A percentile compares a stretch with the other conserved stretches of the same genome.
Conservation (phyloP, 2,797 vertebrate species). For the Liparis tanakae region DNA sequence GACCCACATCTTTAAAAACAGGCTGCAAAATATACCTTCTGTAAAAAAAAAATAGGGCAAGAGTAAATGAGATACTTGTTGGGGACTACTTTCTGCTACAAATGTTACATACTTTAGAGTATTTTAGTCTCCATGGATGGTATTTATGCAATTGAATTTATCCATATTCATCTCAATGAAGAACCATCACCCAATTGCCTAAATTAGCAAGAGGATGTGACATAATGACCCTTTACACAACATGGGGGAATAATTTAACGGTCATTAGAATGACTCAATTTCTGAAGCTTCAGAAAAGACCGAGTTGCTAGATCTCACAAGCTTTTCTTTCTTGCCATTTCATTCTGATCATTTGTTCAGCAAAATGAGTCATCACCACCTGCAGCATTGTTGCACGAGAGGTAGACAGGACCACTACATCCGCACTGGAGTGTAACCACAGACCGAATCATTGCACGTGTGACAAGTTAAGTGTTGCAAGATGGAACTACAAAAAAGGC, state of each 20-base stretch:
- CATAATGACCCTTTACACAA: conserved; percentile 38
- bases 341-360: conserved; percentile 19
- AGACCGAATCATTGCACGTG: conserved; percentile 50
- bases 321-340: conserved; percentile 18
- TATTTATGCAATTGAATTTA: neutral
- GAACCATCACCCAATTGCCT: conserved; percentile 19
- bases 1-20: neutral
- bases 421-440: conserved; percentile 38
- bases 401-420: conserved; percentile 27
- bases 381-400: neutral
- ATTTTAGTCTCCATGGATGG: neutral
- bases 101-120: neutral
- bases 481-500: conserved; percentile 40
- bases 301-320: neutral
- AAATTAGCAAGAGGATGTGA: conserved; percentile 3
- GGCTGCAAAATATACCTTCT: neutral
- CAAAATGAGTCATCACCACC: conserved; percentile 65
- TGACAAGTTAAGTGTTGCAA: conserved; percentile 24
- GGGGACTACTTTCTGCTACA: neutral
- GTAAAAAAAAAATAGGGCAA: neutral
- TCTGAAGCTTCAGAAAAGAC: conserved; percentile 12
- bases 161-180: neutral
- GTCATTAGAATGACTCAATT: conserved; percentile 22
- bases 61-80: neutral
- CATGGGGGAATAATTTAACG: conserved; percentile 13